A percentile compares a stretch with the other conserved stretches of the same genome.
Conservation (phyloP, 2,888 invertebrate genomes). For the Autographa gamma region DNA sequence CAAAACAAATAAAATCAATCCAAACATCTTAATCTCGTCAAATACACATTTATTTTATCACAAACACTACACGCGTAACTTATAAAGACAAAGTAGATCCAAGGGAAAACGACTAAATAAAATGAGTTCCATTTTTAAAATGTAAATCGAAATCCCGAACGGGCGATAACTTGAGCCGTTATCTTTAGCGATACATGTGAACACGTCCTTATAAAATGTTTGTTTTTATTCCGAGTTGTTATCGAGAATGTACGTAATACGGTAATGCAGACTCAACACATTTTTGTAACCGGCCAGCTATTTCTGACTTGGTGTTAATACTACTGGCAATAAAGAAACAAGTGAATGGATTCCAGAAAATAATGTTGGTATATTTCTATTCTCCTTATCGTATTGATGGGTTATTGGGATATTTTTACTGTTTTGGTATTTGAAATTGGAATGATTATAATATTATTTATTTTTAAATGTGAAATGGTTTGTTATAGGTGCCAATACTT, state of each 20-base stretch:
- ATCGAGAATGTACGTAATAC: slow-evolving; percentile 29
- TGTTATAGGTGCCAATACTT: too few species aligned
- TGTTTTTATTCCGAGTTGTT: slow-evolving; percentile 41
- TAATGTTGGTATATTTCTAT: too few species aligned
- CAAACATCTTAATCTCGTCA: background rate
- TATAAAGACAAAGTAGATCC: slow-evolving; percentile 38
- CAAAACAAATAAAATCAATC: background rate
- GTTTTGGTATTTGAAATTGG: background rate
- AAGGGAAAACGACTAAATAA: slow-evolving; percentile 30
- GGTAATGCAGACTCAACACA: slow-evolving; percentile 3
- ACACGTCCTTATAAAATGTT: slow-evolving; percentile 42
- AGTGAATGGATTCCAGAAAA: too few species aligned
- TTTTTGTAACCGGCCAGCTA: slow-evolving; percentile 17
- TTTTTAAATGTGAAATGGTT: too few species aligned
- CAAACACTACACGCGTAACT: slow-evolving; percentile 1
- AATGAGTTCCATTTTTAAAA: slow-evolving; percentile 54
- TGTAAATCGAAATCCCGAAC: slow-evolving; percentile 48
- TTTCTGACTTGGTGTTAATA: slow-evolving; percentile 22
- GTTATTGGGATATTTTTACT: too few species aligned
- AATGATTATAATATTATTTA: background rate
- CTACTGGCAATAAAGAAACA: background rate
- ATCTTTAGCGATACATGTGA: slow-evolving; percentile 37
- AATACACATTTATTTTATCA: slow-evolving; percentile 8
- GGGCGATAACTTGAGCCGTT: slow-evolving; percentile 33
- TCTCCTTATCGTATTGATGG: too few species aligned